Evolutionary conservation across 53 echinoderm and acorn worm species (phyloP).

Genomic region (Hippasteria phrygiana): DNA sequence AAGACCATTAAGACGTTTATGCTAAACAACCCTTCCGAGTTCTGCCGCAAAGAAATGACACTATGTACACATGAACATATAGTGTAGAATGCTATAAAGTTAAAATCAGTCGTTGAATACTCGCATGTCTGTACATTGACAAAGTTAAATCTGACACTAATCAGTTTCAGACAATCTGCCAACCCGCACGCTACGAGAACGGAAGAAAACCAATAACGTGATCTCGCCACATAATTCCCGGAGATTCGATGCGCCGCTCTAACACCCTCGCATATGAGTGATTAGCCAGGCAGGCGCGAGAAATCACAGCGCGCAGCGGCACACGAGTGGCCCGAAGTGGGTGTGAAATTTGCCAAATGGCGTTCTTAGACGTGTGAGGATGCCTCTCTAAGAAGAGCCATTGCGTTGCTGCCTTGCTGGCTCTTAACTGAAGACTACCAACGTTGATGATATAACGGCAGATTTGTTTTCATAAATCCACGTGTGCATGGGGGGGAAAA

Average conservation of each 20-base stretch:
- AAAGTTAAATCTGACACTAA: neutral
- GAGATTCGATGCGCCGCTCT: constrained; percentile 6
- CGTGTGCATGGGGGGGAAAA: neutral
- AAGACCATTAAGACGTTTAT: no score
- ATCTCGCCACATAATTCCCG: neutral
- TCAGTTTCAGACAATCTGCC: neutral
- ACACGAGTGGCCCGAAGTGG: constrained; percentile 15
- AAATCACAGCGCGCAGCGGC: neutral
- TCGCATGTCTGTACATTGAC: neutral
- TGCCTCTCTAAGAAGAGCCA: neutral
- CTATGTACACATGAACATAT: no score
- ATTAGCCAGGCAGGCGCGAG: constrained; percentile 15
- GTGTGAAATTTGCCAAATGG: constrained; percentile 37
- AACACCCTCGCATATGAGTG: constrained; percentile 2
- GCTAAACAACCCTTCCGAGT: no score
- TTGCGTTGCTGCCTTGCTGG: neutral
- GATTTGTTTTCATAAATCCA: neutral
- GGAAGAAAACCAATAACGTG: neutral
- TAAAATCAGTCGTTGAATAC: neutral
- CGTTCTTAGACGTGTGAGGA: constrained; percentile 9
- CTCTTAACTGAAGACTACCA: neutral
- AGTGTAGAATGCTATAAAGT: no score
- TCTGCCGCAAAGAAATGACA: no score
- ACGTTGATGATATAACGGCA: neutral
- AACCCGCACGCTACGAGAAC: no score